Evolutionary conservation across 2,888 invertebrate species (phyloP).

Genomic region (Antitype chi): DNA sequence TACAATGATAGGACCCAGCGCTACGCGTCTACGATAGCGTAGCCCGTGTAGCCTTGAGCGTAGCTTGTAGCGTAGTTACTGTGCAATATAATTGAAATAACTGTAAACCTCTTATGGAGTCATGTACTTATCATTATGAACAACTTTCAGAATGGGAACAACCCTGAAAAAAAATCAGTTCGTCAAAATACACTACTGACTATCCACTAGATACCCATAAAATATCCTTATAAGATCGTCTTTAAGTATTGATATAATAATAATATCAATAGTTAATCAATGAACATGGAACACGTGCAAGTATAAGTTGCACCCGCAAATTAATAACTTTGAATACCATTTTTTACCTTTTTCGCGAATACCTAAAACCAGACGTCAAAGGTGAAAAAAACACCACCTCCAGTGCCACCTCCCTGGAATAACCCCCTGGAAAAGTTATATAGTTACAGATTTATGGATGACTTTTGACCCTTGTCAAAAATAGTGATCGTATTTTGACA

Average conservation of each 20-base stretch:
- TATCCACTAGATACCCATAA: no score
- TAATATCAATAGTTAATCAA: neutral
- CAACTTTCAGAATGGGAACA: neutral
- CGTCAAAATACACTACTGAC: neutral
- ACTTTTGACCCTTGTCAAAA: no score
- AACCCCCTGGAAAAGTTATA: no score
- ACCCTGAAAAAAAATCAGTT: neutral
- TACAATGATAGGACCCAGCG: neutral
- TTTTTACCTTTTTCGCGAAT: neutral
- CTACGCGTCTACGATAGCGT: neutral
- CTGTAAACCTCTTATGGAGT: neutral
- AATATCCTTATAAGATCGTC: neutral
- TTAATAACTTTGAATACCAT: neutral
- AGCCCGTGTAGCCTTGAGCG: neutral
- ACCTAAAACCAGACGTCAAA: neutral
- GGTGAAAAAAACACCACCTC: neutral
- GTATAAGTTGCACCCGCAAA: neutral
- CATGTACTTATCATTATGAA: neutral
- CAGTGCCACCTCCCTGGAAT: no score
- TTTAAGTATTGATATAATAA: neutral
- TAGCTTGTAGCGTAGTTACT: neutral
- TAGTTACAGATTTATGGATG: no score
- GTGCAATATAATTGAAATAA: neutral
- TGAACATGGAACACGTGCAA: neutral
- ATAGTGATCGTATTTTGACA: no score